These are phyloP conservation scores for Cryptocheilus praepositus DNA, from an alignment of 2,888 invertebrate species.

Conservation along the genomic window DNA sequence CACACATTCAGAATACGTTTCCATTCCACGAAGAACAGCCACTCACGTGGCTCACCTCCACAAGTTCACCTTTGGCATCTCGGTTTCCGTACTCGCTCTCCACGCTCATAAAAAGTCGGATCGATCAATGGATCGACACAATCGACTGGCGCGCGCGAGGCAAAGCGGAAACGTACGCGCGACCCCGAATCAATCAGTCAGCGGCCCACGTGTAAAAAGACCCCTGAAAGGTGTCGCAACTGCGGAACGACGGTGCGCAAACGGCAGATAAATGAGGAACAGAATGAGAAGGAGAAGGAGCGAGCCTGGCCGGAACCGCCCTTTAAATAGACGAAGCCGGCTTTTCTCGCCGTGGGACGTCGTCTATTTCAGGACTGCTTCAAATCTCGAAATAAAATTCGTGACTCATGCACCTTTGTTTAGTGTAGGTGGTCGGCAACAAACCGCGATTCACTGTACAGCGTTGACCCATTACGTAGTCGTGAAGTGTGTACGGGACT, in stretches of 20 bases:
- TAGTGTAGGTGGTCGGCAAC: constrained; percentile 45
- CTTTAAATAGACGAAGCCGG: constrained; percentile 60
- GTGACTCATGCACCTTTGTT: constrained; percentile 61
- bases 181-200: constrained; percentile 9
- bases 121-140: too few species aligned
- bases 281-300: neutral
- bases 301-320: constrained; percentile 26
- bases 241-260: constrained; percentile 3
- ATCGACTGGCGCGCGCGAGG: constrained; percentile 9
- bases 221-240: constrained; percentile 33
- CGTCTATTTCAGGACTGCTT: constrained; percentile 59
- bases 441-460: constrained; percentile 18
- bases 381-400: constrained; percentile 58
- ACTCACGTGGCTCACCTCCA: too few species aligned
- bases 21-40: too few species aligned
- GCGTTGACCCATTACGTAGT: constrained; percentile 24
- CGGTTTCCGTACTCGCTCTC: too few species aligned
- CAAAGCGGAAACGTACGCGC: constrained; percentile 34
- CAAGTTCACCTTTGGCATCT: too few species aligned
- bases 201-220: constrained; percentile 32
- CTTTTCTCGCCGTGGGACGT: constrained; percentile 56
- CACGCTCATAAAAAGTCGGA: too few species aligned
- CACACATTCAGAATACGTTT: too few species aligned
- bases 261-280: constrained; percentile 9
- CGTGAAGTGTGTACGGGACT: neutral